Evolutionary conservation across 2,888 invertebrate species (phyloP), one percentile per base, ranked within the genome.

Genomic region (Noctua fimbriata): DNA sequence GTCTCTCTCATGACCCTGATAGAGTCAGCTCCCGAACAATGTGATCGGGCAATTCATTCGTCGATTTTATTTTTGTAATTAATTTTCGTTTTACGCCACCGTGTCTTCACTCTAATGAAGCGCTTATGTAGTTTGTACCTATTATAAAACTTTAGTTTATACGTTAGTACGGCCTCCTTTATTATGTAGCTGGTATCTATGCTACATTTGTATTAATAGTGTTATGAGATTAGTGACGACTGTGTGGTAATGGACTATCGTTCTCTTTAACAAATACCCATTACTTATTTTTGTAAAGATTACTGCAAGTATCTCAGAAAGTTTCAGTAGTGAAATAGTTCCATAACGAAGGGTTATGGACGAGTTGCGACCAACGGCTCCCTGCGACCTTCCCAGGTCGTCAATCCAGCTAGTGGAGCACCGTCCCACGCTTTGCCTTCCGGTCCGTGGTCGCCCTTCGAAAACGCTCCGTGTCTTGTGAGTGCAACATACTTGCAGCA

Each of bases 1-100:
- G 90, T 90, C 92, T 93, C 91, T 90, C 92, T 91, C 91, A 92
- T 92, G 92, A 91, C 91, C 90, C 89, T 89, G 90, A 89, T 89
- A 74, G 88, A 82, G 58, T 75, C 77, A 65, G 66, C 79, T 83
- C 72, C 79, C 70, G 76, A 87, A 88, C 86, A 89, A 88, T 87
- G 81, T 72, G 73, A 88, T 76, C 83, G 60, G 58, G 72, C 81
- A 77, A 84, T 81, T 60, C 69, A 80, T 87, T 81, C 67, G 78
- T 82, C 80, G 79, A 83, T 81, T 81, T 81, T 82, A 76, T 87
- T 89, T 85, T 74, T 47, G 78, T 79, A 87, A 87, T 88, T 84
- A 84, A 72, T 73, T 72, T 75, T 78, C 63, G 73, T 76, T 87
- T 81, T 85, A 85, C 82, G 78, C 82, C 82, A 87, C 69, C 69